Conservation (phyloP, 2,888 invertebrate genomes). For the Dendrolimus pini region DNA sequence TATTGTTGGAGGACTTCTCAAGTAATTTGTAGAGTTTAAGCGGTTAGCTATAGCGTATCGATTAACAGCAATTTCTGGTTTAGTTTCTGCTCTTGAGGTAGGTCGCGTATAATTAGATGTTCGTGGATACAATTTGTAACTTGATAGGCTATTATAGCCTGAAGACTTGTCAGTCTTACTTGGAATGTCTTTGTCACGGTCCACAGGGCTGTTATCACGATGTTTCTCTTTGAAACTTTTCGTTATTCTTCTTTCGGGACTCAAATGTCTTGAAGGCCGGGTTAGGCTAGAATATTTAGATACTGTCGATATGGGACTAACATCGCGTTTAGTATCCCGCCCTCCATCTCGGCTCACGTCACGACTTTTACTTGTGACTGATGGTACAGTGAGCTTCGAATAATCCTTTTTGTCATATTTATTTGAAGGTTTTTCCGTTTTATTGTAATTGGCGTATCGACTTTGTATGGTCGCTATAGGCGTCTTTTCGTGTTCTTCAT, state of each 20-base stretch:
- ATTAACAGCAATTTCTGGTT: slow-evolving; percentile 40
- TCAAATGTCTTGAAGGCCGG: slow-evolving; percentile 61
- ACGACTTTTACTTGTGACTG: slow-evolving; percentile 30
- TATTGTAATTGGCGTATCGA: slow-evolving; percentile 57
- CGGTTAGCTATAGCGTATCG: slow-evolving; percentile 63
- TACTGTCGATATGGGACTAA: slow-evolving; percentile 68
- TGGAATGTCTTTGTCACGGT: slow-evolving; percentile 74
- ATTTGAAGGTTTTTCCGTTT: slow-evolving; percentile 22
- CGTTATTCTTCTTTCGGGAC: slow-evolving; percentile 61
- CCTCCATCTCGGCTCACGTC: slow-evolving; percentile 63
- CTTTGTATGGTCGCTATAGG: slow-evolving; percentile 59
- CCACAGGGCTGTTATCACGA: slow-evolving; percentile 76
- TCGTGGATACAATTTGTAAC: slow-evolving; percentile 73
- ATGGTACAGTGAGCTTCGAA: slow-evolving; percentile 55
- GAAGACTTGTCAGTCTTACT: slow-evolving; percentile 74
- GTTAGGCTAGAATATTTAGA: slow-evolving; percentile 55
- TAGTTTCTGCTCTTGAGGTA: slow-evolving; percentile 7
- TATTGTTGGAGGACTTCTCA: slow-evolving; percentile 54
- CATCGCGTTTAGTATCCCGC: slow-evolving; percentile 66
- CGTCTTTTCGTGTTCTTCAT: slow-evolving; percentile 48
- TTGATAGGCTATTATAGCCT: slow-evolving; percentile 66
- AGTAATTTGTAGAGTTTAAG: slow-evolving; percentile 51
- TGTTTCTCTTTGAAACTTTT: slow-evolving; percentile 60
- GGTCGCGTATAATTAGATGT: slow-evolving; percentile 45
- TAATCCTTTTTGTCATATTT: slow-evolving; percentile 71